These are phyloP conservation scores for Gobius niger DNA, from an alignment of 2,113 vertebrate genomes.

Conservation along the genomic window DNA sequence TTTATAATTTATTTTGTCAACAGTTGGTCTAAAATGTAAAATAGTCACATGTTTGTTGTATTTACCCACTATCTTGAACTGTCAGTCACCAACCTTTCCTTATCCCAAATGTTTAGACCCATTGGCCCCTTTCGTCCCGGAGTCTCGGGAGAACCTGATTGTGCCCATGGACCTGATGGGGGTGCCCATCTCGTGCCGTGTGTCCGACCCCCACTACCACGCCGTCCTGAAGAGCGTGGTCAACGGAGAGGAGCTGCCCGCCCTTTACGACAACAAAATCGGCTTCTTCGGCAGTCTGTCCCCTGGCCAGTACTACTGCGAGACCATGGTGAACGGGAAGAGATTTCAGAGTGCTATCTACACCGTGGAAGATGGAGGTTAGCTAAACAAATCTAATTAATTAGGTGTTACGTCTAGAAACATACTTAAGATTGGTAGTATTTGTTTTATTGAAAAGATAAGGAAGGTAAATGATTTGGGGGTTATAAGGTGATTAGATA, in stretches of 20 bases:
- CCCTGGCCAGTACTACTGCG: conserved; percentile 83
- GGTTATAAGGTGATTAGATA: neutral
- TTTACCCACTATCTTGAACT: neutral
- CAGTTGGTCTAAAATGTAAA: no score
- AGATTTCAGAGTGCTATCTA: conserved; percentile 78
- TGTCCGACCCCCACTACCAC: conserved; percentile 78
- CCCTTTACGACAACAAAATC: conserved; percentile 79
- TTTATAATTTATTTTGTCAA: no score
- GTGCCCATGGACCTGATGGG: conserved; percentile 55
- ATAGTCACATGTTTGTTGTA: no score
- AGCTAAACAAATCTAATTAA: neutral
- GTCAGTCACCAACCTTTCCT: neutral
- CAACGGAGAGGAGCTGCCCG: conserved; percentile 60
- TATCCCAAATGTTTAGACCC: conserved; percentile 56
- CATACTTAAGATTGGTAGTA: neutral
- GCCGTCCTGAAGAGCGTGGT: conserved; percentile 79
- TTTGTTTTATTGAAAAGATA: neutral
- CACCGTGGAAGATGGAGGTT: conserved; percentile 80
- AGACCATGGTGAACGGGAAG: conserved; percentile 73
- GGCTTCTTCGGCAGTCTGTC: conserved; percentile 83
- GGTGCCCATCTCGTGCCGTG: conserved; percentile 84
- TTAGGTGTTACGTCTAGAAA: neutral
- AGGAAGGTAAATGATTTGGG: neutral
- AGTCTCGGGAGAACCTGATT: conserved; percentile 65
- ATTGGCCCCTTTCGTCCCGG: conserved; percentile 82